phyloP scores from a whole-genome alignment of 2,888 invertebrate genomes.

The Entomobrya proxima region DNA sequence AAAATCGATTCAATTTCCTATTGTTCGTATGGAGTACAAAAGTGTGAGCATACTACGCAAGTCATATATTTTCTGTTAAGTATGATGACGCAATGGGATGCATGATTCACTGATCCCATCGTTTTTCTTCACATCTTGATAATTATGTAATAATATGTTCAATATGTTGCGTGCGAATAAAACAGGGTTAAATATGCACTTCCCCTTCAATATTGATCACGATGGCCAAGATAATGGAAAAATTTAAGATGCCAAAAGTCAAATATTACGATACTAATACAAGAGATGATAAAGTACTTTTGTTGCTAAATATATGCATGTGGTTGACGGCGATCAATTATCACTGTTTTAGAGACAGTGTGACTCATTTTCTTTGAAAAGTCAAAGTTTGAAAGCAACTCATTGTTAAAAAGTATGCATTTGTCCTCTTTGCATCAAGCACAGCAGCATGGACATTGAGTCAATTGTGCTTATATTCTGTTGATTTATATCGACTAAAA shows the following conservation, averaged over 20 bases:
- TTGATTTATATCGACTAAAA: background rate
- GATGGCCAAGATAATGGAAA: background rate
- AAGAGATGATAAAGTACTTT: no score
- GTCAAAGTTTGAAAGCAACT: conserved; percentile 1
- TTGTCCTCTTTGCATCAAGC: background rate
- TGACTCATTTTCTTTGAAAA: no score
- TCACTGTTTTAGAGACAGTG: background rate
- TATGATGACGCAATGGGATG: background rate
- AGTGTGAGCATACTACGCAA: background rate
- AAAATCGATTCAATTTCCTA: conserved; percentile 36
- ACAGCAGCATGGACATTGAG: background rate
- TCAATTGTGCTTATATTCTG: background rate
- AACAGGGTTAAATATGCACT: conserved; percentile 36
- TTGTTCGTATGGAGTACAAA: conserved; percentile 14
- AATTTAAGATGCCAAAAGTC: background rate
- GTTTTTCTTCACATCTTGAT: conserved; percentile 17
- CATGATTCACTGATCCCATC: conserved; percentile 7
- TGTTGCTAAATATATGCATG: background rate
- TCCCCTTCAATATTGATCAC: background rate
- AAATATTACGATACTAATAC: no score
- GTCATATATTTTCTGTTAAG: background rate
- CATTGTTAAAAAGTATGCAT: background rate
- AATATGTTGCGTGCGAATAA: conserved; percentile 11
- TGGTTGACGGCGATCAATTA: background rate
- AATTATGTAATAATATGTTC: no score